Evolutionary conservation across 2,113 vertebrate species (phyloP).

Genomic region (Vireo altiloquus): DNA sequence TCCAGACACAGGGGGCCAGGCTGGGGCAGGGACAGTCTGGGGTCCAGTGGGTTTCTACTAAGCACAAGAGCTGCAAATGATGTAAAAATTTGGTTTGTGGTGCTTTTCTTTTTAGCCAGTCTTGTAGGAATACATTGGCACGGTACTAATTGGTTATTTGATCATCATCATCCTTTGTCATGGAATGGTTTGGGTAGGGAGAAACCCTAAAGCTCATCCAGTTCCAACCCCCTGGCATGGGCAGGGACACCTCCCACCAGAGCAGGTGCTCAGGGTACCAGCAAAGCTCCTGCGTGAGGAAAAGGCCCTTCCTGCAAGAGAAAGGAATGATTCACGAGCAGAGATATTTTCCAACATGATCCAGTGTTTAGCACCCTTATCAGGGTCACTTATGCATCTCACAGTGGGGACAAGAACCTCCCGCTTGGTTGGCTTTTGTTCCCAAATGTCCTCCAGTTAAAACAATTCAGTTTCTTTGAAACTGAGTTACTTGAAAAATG

Average conservation of each 20-base stretch:
- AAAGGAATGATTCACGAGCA: rapidly evolving
- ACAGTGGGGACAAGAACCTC: neutral
- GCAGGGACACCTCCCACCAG: neutral
- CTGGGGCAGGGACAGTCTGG: rapidly evolving
- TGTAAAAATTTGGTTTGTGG: neutral
- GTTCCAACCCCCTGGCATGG: neutral
- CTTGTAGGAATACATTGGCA: neutral
- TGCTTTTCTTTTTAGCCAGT: neutral
- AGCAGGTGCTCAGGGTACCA: neutral
- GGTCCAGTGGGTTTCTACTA: neutral
- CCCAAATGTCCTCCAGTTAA: neutral
- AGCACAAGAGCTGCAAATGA: neutral
- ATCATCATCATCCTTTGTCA: neutral
- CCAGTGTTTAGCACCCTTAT: rapidly evolving
- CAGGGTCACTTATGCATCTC: neutral
- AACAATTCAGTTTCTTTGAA: neutral
- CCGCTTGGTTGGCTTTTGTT: neutral
- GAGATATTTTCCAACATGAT: neutral
- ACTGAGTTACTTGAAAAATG: neutral
- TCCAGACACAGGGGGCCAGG: neutral
- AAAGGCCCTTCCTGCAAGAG: neutral
- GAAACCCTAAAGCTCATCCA: neutral
- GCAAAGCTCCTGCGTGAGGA: neutral
- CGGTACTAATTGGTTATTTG: rapidly evolving
- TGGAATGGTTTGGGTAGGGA: neutral